Evolutionary conservation across 1,140 invertebrate genomes (phyloP).

Genomic region (Leguminivora glycinivorella): DNA sequence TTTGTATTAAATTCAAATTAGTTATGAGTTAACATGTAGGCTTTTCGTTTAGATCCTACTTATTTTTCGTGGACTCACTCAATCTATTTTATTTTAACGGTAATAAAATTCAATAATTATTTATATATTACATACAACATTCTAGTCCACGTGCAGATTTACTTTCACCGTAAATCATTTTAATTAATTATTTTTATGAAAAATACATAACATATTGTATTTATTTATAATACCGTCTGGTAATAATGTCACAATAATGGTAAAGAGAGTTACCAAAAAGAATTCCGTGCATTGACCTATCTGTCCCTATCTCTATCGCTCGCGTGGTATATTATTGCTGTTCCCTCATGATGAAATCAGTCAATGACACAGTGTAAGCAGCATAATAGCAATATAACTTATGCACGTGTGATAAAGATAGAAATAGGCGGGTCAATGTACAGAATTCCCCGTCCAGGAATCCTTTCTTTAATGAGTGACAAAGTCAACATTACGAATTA

Average conservation of each 20-base stretch:
- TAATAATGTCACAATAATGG: constrained; percentile 30
- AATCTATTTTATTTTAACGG: background rate
- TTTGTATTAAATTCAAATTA: too few relatives aligned
- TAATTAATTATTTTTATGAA: constrained; percentile 1
- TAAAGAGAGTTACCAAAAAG: too few relatives aligned
- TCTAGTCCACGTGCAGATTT: background rate
- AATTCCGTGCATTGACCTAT: too few relatives aligned
- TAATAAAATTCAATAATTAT: background rate
- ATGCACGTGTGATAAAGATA: too few relatives aligned
- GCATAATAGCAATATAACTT: too few relatives aligned
- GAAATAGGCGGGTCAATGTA: too few relatives aligned
- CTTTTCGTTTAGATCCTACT: background rate
- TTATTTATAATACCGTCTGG: constrained; percentile 34
- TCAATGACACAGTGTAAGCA: too few relatives aligned
- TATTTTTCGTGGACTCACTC: constrained; percentile 2
- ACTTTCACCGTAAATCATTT: background rate
- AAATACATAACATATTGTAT: background rate
- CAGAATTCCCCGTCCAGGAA: too few relatives aligned
- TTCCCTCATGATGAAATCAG: too few relatives aligned
- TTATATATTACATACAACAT: constrained; percentile 2
- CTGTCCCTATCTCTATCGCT: too few relatives aligned
- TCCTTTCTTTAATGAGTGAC: too few relatives aligned
- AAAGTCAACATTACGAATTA: constrained; percentile 44
- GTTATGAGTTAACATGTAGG: background rate
- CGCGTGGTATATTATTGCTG: too few relatives aligned